Evolutionary conservation across 2,113 vertebrate genomes (phyloP).

Genomic region (Thryonomys swinderianus): DNA sequence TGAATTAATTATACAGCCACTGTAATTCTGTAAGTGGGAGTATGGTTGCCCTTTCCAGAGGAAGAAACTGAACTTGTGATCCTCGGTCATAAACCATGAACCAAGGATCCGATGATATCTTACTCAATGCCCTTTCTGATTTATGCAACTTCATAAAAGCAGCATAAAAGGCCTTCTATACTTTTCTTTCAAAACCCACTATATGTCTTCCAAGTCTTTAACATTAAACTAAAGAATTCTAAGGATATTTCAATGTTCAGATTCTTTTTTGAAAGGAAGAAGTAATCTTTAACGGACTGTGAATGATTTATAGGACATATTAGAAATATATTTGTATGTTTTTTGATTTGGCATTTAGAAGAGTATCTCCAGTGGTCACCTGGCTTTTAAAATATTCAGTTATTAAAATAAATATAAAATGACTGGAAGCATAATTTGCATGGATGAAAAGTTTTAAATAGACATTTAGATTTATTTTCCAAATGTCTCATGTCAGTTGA

Average conservation of each 20-base stretch:
- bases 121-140: not conserved
- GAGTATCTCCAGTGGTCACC: not conserved
- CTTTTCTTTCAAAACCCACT: not conserved
- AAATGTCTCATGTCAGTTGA: not conserved
- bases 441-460: not conserved
- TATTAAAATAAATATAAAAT: constrained; percentile 14
- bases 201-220: not conserved
- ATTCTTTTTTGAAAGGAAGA: not conserved
- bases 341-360: constrained; percentile 3
- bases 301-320: not conserved
- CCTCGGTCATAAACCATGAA: not conserved
- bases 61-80: not conserved
- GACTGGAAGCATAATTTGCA: not conserved
- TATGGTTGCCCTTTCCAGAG: not conserved
- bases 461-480: not conserved
- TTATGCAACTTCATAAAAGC: not conserved
- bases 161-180: not conserved
- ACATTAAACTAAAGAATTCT: not conserved
- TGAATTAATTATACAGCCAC: not conserved
- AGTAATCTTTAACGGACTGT: not conserved
- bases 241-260: not conserved
- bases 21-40: not conserved
- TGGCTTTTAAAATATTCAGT: not conserved
- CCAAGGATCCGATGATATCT: not conserved
- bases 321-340: not conserved